A percentile compares a stretch with the other conserved stretches of the same genome.
Evolutionary conservation across 2,888 invertebrate genomes (phyloP).

Genomic region (Orchesellides sinensis): DNA sequence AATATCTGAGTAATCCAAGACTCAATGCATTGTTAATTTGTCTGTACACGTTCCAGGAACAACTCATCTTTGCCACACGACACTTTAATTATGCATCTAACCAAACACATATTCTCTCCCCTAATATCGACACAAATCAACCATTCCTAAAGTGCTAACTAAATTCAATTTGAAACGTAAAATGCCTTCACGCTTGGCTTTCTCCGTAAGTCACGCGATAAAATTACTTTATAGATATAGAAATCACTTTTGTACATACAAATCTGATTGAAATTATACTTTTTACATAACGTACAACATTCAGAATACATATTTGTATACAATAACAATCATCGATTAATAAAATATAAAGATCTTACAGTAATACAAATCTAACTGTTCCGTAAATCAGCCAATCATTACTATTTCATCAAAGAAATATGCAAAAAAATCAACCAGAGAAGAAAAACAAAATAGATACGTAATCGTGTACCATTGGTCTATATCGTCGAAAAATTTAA

Average conservation of each 20-base stretch:
- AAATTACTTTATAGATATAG: constrained; percentile 53
- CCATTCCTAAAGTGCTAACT: constrained; percentile 17
- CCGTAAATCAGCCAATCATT: constrained; percentile 1
- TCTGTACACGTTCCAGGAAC: too few species aligned
- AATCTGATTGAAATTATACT: constrained; percentile 33
- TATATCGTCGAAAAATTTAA: constrained; percentile 49
- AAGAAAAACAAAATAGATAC: constrained; percentile 50
- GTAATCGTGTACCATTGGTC: constrained; percentile 58
- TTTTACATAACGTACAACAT: constrained; percentile 13
- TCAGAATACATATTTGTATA: constrained; percentile 51
- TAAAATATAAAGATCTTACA: constrained; percentile 59
- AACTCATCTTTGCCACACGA: too few species aligned
- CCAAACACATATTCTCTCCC: background rate
- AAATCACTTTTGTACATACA: constrained; percentile 57
- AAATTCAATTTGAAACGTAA: constrained; percentile 29
- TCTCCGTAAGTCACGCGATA: constrained; percentile 28
- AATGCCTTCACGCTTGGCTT: constrained; percentile 38
- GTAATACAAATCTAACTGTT: constrained; percentile 11
- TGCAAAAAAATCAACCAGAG: constrained; percentile 37
- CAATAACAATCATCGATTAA: constrained; percentile 47
- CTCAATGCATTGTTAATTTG: too few species aligned
- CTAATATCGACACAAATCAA: background rate
- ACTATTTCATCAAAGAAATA: constrained; percentile 12
- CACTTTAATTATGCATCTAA: background rate
- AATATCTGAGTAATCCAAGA: too few species aligned